Evolutionary conservation across 2,113 vertebrate species (phyloP).

Genomic region (Caloenas nicobarica): DNA sequence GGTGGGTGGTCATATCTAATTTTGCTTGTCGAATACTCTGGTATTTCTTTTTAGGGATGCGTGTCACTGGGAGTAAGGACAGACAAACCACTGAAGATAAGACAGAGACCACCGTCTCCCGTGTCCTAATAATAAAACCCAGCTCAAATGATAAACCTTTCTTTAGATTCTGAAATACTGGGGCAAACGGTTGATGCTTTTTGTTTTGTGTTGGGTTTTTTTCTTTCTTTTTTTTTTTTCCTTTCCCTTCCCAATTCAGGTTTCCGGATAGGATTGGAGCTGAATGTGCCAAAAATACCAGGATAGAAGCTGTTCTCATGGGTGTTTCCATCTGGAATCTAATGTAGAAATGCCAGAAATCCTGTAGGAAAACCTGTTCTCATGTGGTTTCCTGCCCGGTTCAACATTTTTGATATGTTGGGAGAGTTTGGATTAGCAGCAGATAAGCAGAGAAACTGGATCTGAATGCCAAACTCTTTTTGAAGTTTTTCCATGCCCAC

Average conservation of each 20-base stretch:
- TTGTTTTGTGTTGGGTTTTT: neutral
- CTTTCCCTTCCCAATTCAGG: constrained; percentile 28
- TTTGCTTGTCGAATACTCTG: neutral
- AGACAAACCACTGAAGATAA: neutral
- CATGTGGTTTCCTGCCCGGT: constrained; percentile 68
- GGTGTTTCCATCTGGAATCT: constrained; percentile 73
- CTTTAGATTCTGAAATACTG: neutral
- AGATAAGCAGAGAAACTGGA: constrained; percentile 63
- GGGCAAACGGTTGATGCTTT: neutral
- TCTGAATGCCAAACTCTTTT: constrained; percentile 62
- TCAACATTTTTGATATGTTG: constrained; percentile 66
- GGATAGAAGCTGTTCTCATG: constrained; percentile 71
- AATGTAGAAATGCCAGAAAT: constrained; percentile 72
- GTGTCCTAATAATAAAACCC: neutral
- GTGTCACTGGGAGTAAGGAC: neutral
- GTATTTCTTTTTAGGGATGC: neutral
- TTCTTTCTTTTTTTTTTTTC: too few species aligned
- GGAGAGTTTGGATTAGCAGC: constrained; percentile 69
- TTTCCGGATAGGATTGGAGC: constrained; percentile 59
- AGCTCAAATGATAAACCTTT: neutral
- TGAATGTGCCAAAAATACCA: constrained; percentile 68
- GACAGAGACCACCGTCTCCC: neutral
- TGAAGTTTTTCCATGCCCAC: constrained; percentile 57
- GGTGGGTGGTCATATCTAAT: neutral
- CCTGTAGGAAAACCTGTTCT: constrained; percentile 72